A percentile compares a stretch with the other conserved stretches of the same genome.
phyloP scores from a whole-genome alignment of 2,113 vertebrate genomes.

The Catharus minimus region DNA sequence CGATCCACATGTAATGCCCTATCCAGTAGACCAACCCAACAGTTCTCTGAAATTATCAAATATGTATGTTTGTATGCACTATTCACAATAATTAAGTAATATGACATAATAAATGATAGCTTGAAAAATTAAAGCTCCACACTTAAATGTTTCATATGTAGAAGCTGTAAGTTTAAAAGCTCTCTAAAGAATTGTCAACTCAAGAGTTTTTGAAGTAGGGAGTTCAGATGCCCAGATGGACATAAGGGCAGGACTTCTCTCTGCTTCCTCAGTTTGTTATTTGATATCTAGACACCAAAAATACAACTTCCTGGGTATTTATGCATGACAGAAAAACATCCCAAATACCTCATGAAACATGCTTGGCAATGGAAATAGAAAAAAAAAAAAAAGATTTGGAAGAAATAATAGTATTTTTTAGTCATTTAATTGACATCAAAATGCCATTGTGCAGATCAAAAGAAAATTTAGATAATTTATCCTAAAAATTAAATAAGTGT shows the following conservation, averaged over 20 bases:
- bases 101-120: background rate
- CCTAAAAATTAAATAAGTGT: background rate
- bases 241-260: background rate
- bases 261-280: background rate
- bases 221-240: background rate
- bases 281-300: background rate
- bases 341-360: background rate
- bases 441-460: background rate
- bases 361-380: background rate
- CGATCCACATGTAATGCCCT: background rate
- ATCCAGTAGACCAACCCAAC: background rate
- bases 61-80: background rate
- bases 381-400: background rate
- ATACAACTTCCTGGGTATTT: background rate
- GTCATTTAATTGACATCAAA: background rate
- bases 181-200: background rate
- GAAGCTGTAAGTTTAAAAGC: background rate
- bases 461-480: background rate
- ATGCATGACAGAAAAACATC: background rate
- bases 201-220: background rate
- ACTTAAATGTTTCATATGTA: background rate
- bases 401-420: background rate
- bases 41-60: background rate
- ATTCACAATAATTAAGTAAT: background rate
- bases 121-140: background rate